These are phyloP conservation scores for Pluvialis apricaria DNA, from an alignment of 2,113 vertebrate species.

Conservation along the genomic window DNA sequence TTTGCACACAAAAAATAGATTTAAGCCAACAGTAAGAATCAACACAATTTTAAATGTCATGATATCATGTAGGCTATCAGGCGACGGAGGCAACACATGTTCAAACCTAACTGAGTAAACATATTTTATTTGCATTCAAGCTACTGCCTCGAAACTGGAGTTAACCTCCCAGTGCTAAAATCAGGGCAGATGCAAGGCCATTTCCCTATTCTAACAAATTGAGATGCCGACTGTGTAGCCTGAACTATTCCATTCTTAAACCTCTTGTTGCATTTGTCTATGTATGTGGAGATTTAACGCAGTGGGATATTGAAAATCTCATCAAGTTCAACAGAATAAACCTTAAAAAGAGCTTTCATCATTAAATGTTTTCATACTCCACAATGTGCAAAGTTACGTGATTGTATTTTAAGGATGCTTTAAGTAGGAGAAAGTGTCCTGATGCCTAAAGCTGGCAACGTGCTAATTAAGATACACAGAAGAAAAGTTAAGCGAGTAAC, in stretches of 20 bases:
- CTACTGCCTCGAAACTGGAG: not conserved
- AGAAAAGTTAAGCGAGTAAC: not conserved
- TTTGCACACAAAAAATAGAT: not conserved
- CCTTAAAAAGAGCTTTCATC: not conserved
- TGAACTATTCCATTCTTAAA: not conserved
- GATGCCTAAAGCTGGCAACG: not conserved
- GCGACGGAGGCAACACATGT: not conserved
- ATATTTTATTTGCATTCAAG: conserved; percentile 11
- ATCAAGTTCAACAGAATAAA: not conserved
- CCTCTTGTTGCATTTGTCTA: not conserved
- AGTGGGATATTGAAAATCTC: not conserved
- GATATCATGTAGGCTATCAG: not conserved
- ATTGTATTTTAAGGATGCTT: not conserved
- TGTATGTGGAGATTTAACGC: fast-evolving
- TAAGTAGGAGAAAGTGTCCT: not conserved
- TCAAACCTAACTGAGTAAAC: conserved; percentile 14
- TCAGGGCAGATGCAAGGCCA: not conserved
- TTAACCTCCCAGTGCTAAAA: not conserved
- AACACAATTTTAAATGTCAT: not conserved
- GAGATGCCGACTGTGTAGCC: not conserved
- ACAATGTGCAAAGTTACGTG: not conserved
- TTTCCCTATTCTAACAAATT: not conserved
- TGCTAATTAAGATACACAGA: not conserved
- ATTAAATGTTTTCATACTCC: not conserved
- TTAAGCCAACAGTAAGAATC: not conserved